These are phyloP conservation scores for Acanthacorydalis orientalis DNA, from an alignment of 2,888 invertebrate species.

Conservation along the genomic window DNA sequence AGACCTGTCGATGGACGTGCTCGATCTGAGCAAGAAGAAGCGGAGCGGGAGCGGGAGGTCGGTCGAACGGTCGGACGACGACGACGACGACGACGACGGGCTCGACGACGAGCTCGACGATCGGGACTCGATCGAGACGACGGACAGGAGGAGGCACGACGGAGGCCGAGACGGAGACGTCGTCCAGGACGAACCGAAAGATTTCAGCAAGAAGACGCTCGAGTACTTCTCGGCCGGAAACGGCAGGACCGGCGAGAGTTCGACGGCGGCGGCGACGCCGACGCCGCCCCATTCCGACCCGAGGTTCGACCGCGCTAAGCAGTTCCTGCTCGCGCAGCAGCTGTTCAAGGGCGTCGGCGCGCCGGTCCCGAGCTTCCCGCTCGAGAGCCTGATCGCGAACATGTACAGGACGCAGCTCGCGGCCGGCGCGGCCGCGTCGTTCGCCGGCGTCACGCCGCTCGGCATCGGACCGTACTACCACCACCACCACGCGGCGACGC, in stretches of 20 bases:
- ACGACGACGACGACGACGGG: no score
- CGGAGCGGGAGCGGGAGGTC: no score
- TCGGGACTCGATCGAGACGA: no score
- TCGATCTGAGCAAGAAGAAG: constrained; percentile 68
- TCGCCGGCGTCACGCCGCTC: constrained; percentile 29
- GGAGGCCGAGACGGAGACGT: no score
- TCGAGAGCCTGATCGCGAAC: no score
- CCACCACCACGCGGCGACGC: constrained; percentile 32
- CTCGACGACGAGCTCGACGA: no score
- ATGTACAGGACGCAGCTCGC: no score
- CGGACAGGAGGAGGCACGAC: constrained; percentile 14
- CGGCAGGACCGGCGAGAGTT: no score
- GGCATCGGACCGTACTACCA: constrained; percentile 49
- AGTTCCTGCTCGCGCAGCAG: constrained; percentile 46
- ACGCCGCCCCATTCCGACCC: constrained; percentile 12
- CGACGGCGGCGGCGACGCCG: constrained; percentile 7
- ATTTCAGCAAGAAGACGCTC: constrained; percentile 27
- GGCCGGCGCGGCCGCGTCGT: no score
- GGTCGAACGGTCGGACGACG: constrained; percentile 14
- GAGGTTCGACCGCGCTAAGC: constrained; percentile 36
- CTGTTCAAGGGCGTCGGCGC: constrained; percentile 42
- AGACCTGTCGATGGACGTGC: constrained; percentile 60
- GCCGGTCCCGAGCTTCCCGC: constrained; percentile 32
- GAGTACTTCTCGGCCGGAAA: no score
- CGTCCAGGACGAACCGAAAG: constrained; percentile 21